Base-by-base conservation (phyloP, 2,797 vertebrate genomes). In the Benthosema pterotum region DNA sequence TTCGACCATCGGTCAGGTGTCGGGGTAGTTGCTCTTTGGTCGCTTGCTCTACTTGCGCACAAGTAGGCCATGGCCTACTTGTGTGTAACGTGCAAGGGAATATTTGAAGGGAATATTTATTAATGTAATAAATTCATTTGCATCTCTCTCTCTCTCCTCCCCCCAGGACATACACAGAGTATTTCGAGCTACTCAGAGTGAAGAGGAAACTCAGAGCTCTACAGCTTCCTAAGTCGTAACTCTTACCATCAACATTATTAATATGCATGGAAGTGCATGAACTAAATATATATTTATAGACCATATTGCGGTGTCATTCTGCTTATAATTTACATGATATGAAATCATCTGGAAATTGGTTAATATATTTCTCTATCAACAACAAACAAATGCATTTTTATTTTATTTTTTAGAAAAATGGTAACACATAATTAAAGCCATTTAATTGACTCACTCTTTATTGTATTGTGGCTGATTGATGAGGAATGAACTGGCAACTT, bases 81-180 rank as follows among this genome's bases (percentile, higher is more conserved):
- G n/a, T n/a, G n/a, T n/a, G n/a, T n/a, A n/a, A n/a, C n/a, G n/a
- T n/a, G n/a, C n/a, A n/a, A n/a, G n/a, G n/a, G n/a, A n/a, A n/a
- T n/a, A n/a, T n/a, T n/a, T n/a, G 8, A 38, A 38, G 32, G 32
- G 11, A 38, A 38, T 38, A 38, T 32, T 32, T 9, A 32, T 32
- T 32, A 32, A 6, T 32, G 28, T 32, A 38, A 38, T 9, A 38
- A 38, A 9, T 42, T 2, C 3, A 11, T 19, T 18, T 51, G 49
- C 2, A 11, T 5, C n/a, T 18, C 55, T 2, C 25, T 62, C 19
- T 66, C 2, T 11, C 11, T 7, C 3, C n/a, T 69, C 45, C 59
- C 46, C 55, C 51, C 72, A 94, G 93, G 84, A 92, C 65, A 71
- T 94, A 43, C 79, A 86, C 17, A 65, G 16, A 42, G 52, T 86